Percentiles rank a stretch among this genome's conserved stretches.
phyloP scores from a whole-genome alignment of 2,888 invertebrate species.

The Thera britannica region DNA sequence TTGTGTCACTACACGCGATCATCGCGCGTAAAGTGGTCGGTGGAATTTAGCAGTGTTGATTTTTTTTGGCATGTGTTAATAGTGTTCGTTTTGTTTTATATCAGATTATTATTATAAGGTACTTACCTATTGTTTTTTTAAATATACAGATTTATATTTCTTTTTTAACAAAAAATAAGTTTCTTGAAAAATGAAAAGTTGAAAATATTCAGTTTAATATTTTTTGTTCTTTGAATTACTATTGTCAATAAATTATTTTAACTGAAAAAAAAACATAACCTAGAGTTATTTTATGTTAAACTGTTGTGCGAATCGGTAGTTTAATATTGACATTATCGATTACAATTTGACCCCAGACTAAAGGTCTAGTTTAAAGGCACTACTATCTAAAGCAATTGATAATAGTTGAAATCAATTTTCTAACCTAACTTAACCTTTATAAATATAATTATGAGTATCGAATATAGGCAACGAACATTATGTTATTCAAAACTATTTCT shows the following conservation, averaged over 20 bases:
- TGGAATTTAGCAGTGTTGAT: slow-evolving; percentile 12
- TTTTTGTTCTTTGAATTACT: too few relatives aligned
- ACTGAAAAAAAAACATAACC: too few relatives aligned
- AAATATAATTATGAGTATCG: neutral
- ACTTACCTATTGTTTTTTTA: neutral
- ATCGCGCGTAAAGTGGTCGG: slow-evolving; percentile 9
- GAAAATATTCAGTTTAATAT: too few relatives aligned
- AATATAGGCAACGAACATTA: too few relatives aligned
- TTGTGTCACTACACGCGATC: slow-evolving; percentile 38
- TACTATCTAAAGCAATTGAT: slow-evolving; percentile 5
- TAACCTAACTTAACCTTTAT: too few relatives aligned
- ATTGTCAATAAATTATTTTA: too few relatives aligned
- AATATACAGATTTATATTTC: neutral
- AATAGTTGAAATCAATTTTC: slow-evolving; percentile 1
- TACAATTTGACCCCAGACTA: slow-evolving; percentile 1
- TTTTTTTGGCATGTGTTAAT: slow-evolving; percentile 12
- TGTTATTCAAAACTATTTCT: too few relatives aligned
- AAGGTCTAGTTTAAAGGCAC: slow-evolving; percentile 14
- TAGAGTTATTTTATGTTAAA: neutral
- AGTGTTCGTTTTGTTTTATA: slow-evolving; percentile 6
- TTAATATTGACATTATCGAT: neutral
- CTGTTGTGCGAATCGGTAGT: neutral
- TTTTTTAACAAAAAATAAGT: neutral
- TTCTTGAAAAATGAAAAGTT: too few relatives aligned
- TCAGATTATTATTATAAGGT: slow-evolving; percentile 14